Conservation (phyloP, 2,797 vertebrate genomes). For the Labeo calbasu region DNA sequence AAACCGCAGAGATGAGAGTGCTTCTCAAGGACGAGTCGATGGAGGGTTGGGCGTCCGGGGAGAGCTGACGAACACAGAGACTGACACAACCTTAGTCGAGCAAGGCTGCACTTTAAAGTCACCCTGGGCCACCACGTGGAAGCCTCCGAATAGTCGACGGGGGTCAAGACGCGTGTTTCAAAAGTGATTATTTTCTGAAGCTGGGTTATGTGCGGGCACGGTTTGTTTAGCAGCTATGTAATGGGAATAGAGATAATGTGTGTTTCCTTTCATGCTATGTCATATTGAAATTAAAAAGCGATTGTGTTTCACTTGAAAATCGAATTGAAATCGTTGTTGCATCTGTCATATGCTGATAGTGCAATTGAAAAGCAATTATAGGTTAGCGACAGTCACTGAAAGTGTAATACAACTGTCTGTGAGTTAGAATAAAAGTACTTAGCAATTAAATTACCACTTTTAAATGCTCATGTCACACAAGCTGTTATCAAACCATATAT, state of each 20-base stretch:
- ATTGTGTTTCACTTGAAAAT: constrained; percentile 17
- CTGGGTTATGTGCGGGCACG: not conserved
- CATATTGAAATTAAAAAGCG: not conserved
- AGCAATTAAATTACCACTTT: constrained; percentile 32
- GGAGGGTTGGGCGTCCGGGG: constrained; percentile 21
- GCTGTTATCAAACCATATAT: constrained; percentile 22
- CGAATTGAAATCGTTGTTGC: constrained; percentile 1
- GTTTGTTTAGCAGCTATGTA: not conserved
- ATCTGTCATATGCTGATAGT: constrained; percentile 20
- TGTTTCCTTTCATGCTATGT: not conserved
- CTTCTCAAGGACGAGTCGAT: constrained; percentile 38
- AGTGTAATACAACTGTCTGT: constrained; percentile 20
- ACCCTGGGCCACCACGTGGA: constrained; percentile 36
- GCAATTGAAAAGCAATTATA: constrained; percentile 37
- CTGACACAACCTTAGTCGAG: constrained; percentile 47
- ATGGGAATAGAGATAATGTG: not conserved
- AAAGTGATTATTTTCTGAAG: constrained; percentile 22
- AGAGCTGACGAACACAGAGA: constrained; percentile 40
- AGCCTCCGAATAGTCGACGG: constrained; percentile 14
- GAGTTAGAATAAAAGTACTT: constrained; percentile 36
- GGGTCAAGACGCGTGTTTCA: constrained; percentile 33
- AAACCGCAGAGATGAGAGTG: constrained; percentile 31
- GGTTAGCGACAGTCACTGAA: not conserved
- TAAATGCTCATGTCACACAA: not conserved
- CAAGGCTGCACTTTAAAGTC: constrained; percentile 45